Evolutionary conservation across 2,888 invertebrate genomes (phyloP).

Genomic region (Tiliacea aurago): DNA sequence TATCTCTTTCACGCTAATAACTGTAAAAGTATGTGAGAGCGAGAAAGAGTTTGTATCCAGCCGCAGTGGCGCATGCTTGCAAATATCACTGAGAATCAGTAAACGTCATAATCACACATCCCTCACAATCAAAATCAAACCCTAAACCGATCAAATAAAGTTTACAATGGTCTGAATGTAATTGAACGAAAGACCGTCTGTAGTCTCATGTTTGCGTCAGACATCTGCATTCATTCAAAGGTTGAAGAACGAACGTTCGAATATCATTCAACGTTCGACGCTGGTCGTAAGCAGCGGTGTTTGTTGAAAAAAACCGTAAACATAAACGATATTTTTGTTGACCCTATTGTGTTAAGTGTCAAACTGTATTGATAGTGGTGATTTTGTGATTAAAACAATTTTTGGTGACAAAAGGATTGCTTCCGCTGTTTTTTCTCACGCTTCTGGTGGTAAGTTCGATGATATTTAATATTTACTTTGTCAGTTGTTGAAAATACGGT

Average conservation of each 20-base stretch:
- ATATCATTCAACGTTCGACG: conserved; percentile 52
- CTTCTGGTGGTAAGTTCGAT: conserved; percentile 24
- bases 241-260: conserved; percentile 50
- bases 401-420: conserved; percentile 50
- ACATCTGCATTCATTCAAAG: conserved; percentile 73
- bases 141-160: fast-evolving
- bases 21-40: conserved; percentile 54
- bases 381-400: conserved; percentile 32
- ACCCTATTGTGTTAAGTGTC: conserved; percentile 29
- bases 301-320: conserved; percentile 2
- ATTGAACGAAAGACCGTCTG: conserved; percentile 29
- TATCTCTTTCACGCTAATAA: conserved; percentile 63
- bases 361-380: conserved; percentile 30
- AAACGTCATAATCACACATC: background rate
- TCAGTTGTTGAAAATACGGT: background rate
- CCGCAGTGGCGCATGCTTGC: conserved; percentile 77
- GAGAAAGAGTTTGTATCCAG: conserved; percentile 71
- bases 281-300: conserved; percentile 14
- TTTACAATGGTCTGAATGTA: conserved; percentile 36
- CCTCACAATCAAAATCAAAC: conserved; percentile 1
- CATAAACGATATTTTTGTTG: conserved; percentile 31
- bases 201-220: conserved; percentile 31
- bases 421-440: background rate
- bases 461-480: background rate
- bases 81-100: conserved; percentile 59